These are phyloP conservation scores for Sarcophaga caerulescens DNA, from an alignment of 2,888 invertebrate species.

Conservation along the genomic window DNA sequence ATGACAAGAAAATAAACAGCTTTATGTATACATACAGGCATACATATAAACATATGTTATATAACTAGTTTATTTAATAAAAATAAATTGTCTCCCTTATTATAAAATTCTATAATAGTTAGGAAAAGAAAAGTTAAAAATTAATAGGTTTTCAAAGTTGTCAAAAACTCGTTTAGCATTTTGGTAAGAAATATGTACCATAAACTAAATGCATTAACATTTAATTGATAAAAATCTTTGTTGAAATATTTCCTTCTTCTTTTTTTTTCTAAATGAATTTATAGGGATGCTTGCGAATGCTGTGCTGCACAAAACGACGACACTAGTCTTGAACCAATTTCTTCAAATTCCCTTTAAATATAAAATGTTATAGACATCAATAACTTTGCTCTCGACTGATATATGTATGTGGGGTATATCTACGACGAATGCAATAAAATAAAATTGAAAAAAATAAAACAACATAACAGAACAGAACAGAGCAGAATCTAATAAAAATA, in stretches of 20 bases:
- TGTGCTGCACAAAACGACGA: background rate
- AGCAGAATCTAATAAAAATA: background rate
- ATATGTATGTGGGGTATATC: slow-evolving; percentile 1
- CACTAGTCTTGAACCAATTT: slow-evolving; percentile 13
- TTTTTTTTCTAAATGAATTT: background rate
- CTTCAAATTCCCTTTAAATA: background rate
- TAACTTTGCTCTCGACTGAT: background rate
- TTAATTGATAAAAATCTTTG: slow-evolving; percentile 11
- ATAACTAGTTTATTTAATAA: too few relatives aligned
- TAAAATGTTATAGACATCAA: slow-evolving; percentile 14
- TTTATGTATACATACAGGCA: too few relatives aligned
- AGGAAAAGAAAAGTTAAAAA: too few relatives aligned
- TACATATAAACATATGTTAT: too few relatives aligned
- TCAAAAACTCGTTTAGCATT: background rate
- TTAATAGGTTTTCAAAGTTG: too few relatives aligned
- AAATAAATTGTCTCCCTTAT: too few relatives aligned
- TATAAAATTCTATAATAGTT: too few relatives aligned
- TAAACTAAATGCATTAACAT: slow-evolving; percentile 1
- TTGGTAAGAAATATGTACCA: background rate
- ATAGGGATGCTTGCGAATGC: background rate
- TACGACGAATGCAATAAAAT: background rate
- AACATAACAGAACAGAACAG: too few relatives aligned
- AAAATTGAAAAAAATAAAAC: too few relatives aligned
- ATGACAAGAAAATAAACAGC: too few relatives aligned
- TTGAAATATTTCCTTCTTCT: background rate